These are phyloP conservation scores for Cercopithecus hamlyni DNA, from an alignment of 2,797 vertebrate species.

Conservation along the genomic window DNA sequence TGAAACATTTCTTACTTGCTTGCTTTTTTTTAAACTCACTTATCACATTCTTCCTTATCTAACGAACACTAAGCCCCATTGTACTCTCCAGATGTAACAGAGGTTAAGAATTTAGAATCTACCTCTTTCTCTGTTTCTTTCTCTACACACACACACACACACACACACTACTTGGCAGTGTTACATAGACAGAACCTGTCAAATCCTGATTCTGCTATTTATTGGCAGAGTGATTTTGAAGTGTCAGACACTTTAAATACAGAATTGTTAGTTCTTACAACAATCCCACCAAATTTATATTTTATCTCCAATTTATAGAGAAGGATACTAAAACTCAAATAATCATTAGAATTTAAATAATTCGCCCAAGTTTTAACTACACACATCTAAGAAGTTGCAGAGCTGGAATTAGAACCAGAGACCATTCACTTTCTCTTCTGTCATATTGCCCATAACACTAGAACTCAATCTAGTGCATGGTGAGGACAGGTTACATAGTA, in stretches of 20 bases:
- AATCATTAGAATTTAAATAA: conserved; percentile 25
- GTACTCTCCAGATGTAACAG: background rate
- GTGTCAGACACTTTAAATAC: background rate
- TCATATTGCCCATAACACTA: background rate
- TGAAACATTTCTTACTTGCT: background rate
- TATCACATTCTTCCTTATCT: background rate
- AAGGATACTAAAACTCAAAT: background rate
- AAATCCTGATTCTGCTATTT: background rate
- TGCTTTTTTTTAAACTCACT: background rate
- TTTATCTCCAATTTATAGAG: background rate
- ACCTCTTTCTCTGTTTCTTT: background rate
- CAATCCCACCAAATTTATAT: background rate
- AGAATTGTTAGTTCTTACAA: conserved; percentile 13
- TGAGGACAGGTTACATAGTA: background rate
- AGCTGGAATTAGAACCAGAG: background rate
- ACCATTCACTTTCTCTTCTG: background rate
- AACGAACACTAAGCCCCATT: background rate
- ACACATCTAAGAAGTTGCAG: background rate
- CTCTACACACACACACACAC: background rate
- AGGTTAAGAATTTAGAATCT: background rate
- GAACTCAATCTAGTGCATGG: background rate
- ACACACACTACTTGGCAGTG: background rate
- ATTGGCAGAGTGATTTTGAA: background rate
- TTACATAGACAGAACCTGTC: background rate
- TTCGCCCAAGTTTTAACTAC: background rate